phyloP scores from a whole-genome alignment of 2,797 vertebrate genomes.

The Sorex maritimensis region DNA sequence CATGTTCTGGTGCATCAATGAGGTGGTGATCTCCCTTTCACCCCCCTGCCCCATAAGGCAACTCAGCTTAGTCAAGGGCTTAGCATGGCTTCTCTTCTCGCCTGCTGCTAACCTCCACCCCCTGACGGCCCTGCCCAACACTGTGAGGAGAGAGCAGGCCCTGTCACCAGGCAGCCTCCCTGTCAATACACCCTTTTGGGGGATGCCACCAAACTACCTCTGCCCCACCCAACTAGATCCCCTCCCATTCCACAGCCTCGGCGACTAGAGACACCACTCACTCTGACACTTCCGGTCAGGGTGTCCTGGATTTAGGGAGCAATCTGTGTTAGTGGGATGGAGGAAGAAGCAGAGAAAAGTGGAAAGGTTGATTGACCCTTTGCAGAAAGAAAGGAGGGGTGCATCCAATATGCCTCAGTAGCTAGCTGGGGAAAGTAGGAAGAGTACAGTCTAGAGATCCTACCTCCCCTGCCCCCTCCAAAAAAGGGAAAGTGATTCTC shows the following conservation, averaged over 20 bases:
- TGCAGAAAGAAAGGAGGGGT: background rate
- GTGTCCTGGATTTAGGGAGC: background rate
- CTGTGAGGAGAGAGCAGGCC: rapidly evolving
- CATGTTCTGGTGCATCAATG: background rate
- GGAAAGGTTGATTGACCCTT: background rate
- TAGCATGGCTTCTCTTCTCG: background rate
- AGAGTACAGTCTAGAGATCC: background rate
- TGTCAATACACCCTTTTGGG: rapidly evolving
- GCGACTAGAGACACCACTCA: background rate
- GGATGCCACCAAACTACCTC: background rate
- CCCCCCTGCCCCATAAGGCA: rapidly evolving
- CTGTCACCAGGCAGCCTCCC: background rate
- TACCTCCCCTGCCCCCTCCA: background rate
- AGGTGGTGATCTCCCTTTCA: background rate
- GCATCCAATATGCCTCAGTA: background rate
- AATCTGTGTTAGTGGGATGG: background rate
- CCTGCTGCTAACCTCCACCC: background rate
- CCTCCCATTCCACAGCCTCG: background rate
- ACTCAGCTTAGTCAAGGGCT: rapidly evolving
- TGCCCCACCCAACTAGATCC: background rate
- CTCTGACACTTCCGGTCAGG: no score
- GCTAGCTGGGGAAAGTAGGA: background rate
- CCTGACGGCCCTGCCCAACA: rapidly evolving
- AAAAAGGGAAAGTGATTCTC: background rate
- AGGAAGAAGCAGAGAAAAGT: background rate